phyloP scores from a whole-genome alignment of 92 coral and sea anemone species.

The Bergia puertoricense region DNA sequence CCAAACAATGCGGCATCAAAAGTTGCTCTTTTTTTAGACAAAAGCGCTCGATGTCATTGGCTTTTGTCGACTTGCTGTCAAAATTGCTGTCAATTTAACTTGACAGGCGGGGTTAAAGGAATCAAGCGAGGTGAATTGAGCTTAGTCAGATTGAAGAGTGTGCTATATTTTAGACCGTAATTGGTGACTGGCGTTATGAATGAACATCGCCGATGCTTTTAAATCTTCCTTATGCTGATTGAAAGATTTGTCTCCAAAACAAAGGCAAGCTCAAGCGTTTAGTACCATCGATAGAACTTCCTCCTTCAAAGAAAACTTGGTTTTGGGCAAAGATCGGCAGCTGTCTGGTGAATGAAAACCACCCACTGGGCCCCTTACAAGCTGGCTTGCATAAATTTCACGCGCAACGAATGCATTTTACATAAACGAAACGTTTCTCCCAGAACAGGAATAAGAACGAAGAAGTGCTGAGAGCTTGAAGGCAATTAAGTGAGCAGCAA shows the following conservation, averaged over 20 bases:
- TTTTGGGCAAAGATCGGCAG: conserved; percentile 66
- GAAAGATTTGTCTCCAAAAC: conserved; percentile 1
- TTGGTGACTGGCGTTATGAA: conserved; percentile 39
- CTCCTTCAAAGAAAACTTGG: conserved; percentile 44
- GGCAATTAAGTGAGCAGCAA: conserved; percentile 22
- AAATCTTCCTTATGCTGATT: background rate
- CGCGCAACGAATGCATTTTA: conserved; percentile 70
- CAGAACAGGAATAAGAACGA: conserved; percentile 52
- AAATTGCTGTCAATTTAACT: conserved; percentile 88
- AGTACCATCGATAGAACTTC: conserved; percentile 29
- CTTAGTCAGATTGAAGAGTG: conserved; percentile 22
- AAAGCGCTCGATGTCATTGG: conserved; percentile 93
- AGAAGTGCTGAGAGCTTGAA: conserved; percentile 23
- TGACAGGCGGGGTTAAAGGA: conserved; percentile 90
- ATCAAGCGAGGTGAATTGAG: conserved; percentile 56
- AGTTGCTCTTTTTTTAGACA: conserved; percentile 80
- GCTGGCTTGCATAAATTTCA: conserved; percentile 90
- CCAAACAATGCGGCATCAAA: conserved; percentile 76
- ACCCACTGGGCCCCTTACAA: conserved; percentile 81
- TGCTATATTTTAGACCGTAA: conserved; percentile 40
- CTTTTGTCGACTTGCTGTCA: conserved; percentile 79
- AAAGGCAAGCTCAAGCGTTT: conserved; percentile 12
- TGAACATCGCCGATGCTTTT: conserved; percentile 15
- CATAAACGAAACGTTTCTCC: conserved; percentile 68
- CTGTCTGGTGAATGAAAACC: conserved; percentile 70